These are phyloP conservation scores for Hoplodrina ambigua DNA, from an alignment of 2,888 invertebrate genomes.

Conservation along the genomic window DNA sequence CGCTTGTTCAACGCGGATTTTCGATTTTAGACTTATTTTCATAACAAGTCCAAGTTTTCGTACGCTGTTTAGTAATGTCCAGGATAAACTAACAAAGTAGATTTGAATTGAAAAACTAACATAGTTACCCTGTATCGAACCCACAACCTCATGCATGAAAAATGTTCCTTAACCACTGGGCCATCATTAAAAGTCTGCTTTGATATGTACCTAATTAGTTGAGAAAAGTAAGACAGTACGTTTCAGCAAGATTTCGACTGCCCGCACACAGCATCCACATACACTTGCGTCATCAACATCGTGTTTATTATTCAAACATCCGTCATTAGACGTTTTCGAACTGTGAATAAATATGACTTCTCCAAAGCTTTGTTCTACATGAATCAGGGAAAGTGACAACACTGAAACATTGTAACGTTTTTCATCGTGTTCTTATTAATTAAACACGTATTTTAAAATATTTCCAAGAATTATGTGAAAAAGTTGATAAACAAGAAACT, in stretches of 20 bases:
- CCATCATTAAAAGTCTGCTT: too few species aligned
- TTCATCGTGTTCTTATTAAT: background rate
- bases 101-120: too few species aligned
- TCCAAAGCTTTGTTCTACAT: conserved; percentile 53
- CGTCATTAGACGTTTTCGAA: conserved; percentile 40
- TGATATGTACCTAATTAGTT: too few species aligned
- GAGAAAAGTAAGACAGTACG: background rate
- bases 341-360: conserved; percentile 36
- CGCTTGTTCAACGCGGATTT: too few species aligned
- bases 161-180: too few species aligned
- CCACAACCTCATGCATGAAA: too few species aligned
- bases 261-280: background rate
- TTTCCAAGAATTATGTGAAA: conserved; percentile 22
- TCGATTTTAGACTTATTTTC: too few species aligned
- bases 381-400: conserved; percentile 47
- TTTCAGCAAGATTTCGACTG: conserved; percentile 6
- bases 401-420: conserved; percentile 13
- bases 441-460: background rate
- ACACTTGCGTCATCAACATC: conserved; percentile 32
- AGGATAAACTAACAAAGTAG: too few species aligned
- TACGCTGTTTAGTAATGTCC: too few species aligned
- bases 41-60: too few species aligned
- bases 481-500: conserved; percentile 66
- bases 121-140: too few species aligned
- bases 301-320: conserved; percentile 34